A percentile compares a stretch with the other conserved stretches of the same genome.
Conservation (phyloP, 2,113 vertebrate genomes). For the Heterochromis multidens region DNA sequence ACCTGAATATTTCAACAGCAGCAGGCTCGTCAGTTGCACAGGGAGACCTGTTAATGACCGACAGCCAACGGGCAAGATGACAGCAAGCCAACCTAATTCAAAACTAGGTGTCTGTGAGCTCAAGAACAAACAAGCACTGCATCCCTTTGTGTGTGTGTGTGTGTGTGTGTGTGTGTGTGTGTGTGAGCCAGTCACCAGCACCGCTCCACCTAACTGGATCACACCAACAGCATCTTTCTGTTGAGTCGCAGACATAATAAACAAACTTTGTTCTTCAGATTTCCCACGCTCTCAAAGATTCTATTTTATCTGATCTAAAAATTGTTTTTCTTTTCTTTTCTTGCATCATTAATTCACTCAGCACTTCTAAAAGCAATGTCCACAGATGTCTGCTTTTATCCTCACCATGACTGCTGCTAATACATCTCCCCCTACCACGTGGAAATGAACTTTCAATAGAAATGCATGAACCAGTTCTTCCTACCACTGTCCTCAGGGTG, state of each 20-base stretch:
- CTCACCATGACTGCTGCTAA: background rate
- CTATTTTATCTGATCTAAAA: background rate
- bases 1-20: slow-evolving; percentile 13
- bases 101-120: background rate
- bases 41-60: slow-evolving; percentile 5
- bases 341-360: slow-evolving; percentile 13
- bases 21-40: background rate
- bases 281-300: slow-evolving; percentile 32
- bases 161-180: slow-evolving; percentile 17
- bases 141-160: background rate
- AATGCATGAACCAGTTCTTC: background rate
- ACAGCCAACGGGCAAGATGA: slow-evolving; percentile 13
- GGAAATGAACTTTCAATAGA: background rate
- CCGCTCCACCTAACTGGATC: slow-evolving; percentile 9
- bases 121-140: background rate
- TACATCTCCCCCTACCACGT: background rate
- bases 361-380: background rate
- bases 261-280: slow-evolving; percentile 17
- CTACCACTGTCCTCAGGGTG: no score
- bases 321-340: background rate
- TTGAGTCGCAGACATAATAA: background rate
- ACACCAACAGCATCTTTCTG: background rate
- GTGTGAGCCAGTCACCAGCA: background rate
- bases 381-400: background rate
- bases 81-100: background rate